Evolutionary conservation across 1,140 invertebrate genomes (phyloP).

Genomic region (Dendroctonus valens): DNA sequence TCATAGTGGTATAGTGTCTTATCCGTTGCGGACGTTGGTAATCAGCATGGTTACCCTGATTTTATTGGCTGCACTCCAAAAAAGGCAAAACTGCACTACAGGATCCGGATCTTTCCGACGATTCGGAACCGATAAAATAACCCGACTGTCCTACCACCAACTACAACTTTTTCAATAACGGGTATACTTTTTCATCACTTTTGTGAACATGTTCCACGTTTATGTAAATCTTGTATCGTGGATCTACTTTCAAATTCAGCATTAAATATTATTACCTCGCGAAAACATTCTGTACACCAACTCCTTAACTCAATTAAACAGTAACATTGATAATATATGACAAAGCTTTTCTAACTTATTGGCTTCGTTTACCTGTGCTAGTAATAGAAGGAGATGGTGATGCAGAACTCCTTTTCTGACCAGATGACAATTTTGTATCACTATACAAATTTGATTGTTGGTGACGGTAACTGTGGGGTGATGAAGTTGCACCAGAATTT

Average conservation of each 20-base stretch:
- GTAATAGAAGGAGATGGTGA: conserved; percentile 45
- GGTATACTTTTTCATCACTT: too few relatives aligned
- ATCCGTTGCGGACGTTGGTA: too few relatives aligned
- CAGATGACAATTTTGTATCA: conserved; percentile 44
- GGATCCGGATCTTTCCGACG: too few relatives aligned
- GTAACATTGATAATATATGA: not conserved
- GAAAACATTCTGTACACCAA: not conserved
- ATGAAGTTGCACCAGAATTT: conserved; percentile 44
- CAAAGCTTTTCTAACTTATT: not conserved
- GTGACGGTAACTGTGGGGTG: conserved; percentile 37
- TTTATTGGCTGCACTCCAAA: too few relatives aligned
- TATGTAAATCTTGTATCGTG: too few relatives aligned
- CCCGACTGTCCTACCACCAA: not conserved
- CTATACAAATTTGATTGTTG: conserved; percentile 36
- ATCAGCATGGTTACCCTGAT: too few relatives aligned
- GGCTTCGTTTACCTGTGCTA: conserved; percentile 30
- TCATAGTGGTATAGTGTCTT: too few relatives aligned
- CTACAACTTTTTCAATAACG: not conserved
- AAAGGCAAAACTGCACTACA: too few relatives aligned
- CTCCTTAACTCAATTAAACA: too few relatives aligned
- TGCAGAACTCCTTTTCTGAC: conserved; percentile 42
- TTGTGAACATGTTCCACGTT: too few relatives aligned
- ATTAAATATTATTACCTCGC: not conserved
- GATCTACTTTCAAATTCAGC: too few relatives aligned
- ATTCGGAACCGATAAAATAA: too few relatives aligned